Evolutionary conservation across 2,113 vertebrate genomes (phyloP).

Genomic region (Ptilorrhoa leucosticta): DNA sequence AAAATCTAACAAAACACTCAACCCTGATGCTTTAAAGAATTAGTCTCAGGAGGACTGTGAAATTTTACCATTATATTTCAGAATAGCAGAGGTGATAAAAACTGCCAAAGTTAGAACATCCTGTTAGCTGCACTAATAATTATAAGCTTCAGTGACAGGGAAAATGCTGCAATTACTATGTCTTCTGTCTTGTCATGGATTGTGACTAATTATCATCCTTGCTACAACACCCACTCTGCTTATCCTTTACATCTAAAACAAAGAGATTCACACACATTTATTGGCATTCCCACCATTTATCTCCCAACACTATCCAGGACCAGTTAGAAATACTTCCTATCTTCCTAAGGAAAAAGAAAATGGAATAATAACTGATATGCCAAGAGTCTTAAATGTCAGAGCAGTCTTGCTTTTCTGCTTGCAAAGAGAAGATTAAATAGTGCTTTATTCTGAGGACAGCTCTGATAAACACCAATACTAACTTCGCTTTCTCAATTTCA

Average conservation of each 20-base stretch:
- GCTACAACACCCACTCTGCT: slow-evolving; percentile 62
- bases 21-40: slow-evolving; percentile 22
- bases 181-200: slow-evolving; percentile 76
- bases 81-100: slow-evolving; percentile 66
- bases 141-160: slow-evolving; percentile 78
- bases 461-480: neutral
- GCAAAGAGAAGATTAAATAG: neutral
- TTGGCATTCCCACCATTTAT: neutral
- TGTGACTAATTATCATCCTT: slow-evolving; percentile 77
- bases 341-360: neutral
- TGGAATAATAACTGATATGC: neutral
- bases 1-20: neutral
- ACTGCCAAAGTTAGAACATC: slow-evolving; percentile 61
- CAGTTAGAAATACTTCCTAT: slow-evolving; percentile 17
- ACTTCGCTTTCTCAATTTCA: neutral
- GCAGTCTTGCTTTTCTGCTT: neutral
- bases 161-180: slow-evolving; percentile 82
- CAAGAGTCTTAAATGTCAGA: neutral
- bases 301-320: slow-evolving; percentile 18
- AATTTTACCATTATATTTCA: slow-evolving; percentile 64
- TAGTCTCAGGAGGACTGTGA: slow-evolving; percentile 18
- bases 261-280: slow-evolving; percentile 47
- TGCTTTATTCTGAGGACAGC: neutral
- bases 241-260: slow-evolving; percentile 58
- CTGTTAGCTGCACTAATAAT: slow-evolving; percentile 80